These are phyloP conservation scores for Neosilurus hyrtlii DNA, from an alignment of 2,797 vertebrate species.

Conservation along the genomic window DNA sequence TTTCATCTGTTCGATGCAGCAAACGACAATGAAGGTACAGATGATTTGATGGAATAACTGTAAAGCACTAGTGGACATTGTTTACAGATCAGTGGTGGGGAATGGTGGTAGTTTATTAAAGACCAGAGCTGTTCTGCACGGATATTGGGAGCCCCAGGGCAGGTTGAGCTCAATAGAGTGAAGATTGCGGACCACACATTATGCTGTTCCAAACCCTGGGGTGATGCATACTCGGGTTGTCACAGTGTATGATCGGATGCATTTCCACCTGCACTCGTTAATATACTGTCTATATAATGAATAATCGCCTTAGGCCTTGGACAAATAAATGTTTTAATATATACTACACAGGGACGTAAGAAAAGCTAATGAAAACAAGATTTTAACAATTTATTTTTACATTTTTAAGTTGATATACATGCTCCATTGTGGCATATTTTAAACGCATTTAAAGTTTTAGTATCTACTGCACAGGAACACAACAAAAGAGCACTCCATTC, in stretches of 20 bases:
- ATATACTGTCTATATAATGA: too few species aligned
- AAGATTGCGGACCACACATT: background rate
- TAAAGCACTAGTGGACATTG: conserved; percentile 7
- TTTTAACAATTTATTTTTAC: too few species aligned
- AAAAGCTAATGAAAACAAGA: too few species aligned
- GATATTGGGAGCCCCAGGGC: conserved; percentile 34
- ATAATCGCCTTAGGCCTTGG: too few species aligned
- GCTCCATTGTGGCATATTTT: too few species aligned
- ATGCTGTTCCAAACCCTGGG: background rate
- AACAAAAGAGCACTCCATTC: too few species aligned
- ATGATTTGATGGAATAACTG: conserved; percentile 27
- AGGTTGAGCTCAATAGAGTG: conserved; percentile 14
- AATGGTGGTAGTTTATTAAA: conserved; percentile 7
- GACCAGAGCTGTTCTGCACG: conserved; percentile 3
- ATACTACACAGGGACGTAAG: too few species aligned
- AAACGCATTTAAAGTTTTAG: too few species aligned
- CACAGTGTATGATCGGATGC: background rate
- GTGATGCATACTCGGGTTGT: background rate
- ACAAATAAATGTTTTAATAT: too few species aligned
- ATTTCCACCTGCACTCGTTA: background rate
- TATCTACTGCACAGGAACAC: too few species aligned
- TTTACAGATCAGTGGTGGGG: conserved; percentile 31
- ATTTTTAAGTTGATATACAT: too few species aligned
- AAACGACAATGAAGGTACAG: conserved; percentile 38
- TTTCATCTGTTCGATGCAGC: conserved; percentile 38